Evolutionary conservation across 2,888 invertebrate genomes (phyloP).

Genomic region (Philereme transversata): DNA sequence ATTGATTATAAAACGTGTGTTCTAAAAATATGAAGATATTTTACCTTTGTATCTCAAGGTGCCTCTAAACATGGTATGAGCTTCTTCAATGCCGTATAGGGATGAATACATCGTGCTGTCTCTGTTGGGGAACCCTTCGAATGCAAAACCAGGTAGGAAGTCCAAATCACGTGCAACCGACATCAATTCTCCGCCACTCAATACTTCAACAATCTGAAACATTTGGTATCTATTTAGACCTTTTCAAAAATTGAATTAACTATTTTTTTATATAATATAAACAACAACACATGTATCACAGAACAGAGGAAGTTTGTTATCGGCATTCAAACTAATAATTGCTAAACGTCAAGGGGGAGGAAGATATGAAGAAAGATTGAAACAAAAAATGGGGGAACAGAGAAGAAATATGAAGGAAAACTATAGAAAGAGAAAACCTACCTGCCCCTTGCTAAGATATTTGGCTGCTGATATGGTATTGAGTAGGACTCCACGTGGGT

Average conservation of each 20-base stretch:
- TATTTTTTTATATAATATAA: too few relatives aligned
- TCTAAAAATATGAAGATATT: not conserved
- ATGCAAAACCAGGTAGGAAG: conserved; percentile 97
- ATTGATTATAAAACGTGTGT: too few relatives aligned
- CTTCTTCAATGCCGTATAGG: conserved; percentile 94
- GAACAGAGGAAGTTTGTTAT: too few relatives aligned
- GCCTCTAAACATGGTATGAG: conserved; percentile 95
- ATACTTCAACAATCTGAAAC: conserved; percentile 91
- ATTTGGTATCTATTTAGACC: not conserved
- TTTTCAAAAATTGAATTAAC: too few relatives aligned
- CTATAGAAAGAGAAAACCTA: conserved; percentile 50
- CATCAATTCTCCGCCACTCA: conserved; percentile 95
- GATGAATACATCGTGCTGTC: conserved; percentile 96
- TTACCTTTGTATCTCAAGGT: conserved; percentile 94
- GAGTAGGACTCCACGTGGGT: conserved; percentile 95
- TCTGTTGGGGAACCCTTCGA: conserved; percentile 98
- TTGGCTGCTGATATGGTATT: conserved; percentile 96
- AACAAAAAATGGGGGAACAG: not conserved
- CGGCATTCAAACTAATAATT: too few relatives aligned
- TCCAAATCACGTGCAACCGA: conserved; percentile 90
- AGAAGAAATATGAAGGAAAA: not conserved
- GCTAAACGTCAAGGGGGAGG: too few relatives aligned
- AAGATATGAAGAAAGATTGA: not conserved
- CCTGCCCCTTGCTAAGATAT: conserved; percentile 92
- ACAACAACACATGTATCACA: too few relatives aligned